Conservation (phyloP, 2,113 vertebrate genomes). For the Struthio camelus region DNA sequence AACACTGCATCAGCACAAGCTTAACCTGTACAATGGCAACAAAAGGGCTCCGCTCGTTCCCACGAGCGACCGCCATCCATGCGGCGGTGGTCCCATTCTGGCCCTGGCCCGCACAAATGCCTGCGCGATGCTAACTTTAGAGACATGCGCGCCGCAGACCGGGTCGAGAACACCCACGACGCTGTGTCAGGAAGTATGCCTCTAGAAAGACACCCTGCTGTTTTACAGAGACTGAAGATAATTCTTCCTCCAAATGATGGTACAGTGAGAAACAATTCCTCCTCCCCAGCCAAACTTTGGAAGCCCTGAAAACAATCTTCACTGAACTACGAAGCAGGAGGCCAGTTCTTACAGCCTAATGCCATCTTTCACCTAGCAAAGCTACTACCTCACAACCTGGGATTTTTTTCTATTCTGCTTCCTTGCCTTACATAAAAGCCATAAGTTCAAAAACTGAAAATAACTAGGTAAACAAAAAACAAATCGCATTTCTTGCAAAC, state of each 20-base stretch:
- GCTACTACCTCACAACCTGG: background rate
- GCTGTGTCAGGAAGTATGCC: accelerated
- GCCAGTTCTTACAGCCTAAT: background rate
- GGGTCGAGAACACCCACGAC: accelerated
- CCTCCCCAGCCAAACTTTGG: accelerated
- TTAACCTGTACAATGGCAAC: accelerated
- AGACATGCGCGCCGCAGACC: background rate
- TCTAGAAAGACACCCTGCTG: background rate
- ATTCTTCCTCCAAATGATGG: background rate
- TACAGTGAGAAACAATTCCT: background rate
- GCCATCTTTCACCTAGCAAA: background rate
- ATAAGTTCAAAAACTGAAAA: background rate
- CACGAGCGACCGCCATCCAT: accelerated
- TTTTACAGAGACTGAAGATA: background rate
- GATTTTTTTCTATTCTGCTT: background rate
- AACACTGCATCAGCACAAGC: background rate
- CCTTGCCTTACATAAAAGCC: background rate
- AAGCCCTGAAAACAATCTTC: background rate
- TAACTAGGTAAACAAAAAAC: background rate
- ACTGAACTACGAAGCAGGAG: background rate
- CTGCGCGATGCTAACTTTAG: accelerated
- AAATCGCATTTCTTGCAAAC: background rate
- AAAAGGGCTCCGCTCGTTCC: accelerated
- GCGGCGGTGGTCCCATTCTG: accelerated
- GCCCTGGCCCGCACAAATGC: background rate